Conservation (phyloP, 2,113 vertebrate genomes). For the Microcebus lehilahytsara region DNA sequence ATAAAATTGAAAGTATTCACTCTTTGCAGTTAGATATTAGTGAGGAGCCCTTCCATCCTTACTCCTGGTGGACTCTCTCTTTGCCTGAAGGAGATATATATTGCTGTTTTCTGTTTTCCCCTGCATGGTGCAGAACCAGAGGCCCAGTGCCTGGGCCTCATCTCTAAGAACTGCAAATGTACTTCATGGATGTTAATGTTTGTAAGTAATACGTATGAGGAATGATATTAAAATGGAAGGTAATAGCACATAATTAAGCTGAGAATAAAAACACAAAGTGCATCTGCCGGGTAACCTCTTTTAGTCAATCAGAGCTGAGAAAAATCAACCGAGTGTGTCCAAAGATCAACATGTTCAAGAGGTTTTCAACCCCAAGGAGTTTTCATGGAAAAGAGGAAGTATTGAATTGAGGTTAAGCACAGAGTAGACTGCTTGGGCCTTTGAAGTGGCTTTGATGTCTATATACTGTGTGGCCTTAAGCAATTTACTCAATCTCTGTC, state of each 20-base stretch:
- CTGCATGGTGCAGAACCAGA: not conserved
- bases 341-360: not conserved
- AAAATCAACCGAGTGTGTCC: not conserved
- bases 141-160: not conserved
- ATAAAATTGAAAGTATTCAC: conserved; percentile 19
- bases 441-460: not conserved
- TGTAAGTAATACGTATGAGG: not conserved
- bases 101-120: not conserved
- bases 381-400: not conserved
- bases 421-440: not conserved
- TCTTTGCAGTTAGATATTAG: not conserved
- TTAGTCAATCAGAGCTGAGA: not conserved
- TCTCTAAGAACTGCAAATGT: not conserved
- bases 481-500: not conserved
- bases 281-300: not conserved
- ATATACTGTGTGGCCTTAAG: not conserved
- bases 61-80: not conserved
- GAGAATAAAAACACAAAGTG: not conserved
- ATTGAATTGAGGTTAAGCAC: not conserved
- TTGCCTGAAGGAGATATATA: not conserved
- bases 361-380: not conserved
- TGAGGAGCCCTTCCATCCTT: not conserved
- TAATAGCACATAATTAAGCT: not conserved
- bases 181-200: not conserved
- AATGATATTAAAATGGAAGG: not conserved